phyloP scores from a whole-genome alignment of 2,797 vertebrate genomes.

The Poeciliopsis infans region DNA sequence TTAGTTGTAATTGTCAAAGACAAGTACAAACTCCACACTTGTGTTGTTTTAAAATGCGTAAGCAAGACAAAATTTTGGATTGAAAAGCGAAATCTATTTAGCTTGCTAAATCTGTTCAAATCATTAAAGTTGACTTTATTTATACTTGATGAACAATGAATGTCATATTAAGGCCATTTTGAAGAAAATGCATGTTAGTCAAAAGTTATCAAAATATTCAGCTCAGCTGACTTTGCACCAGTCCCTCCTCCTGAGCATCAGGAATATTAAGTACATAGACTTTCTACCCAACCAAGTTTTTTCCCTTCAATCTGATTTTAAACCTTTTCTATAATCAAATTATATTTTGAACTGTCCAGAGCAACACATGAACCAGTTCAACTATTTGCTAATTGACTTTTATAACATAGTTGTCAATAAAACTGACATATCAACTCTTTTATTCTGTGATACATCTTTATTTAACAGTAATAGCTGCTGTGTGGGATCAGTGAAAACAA shows the following conservation, averaged over 20 bases:
- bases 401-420: not conserved
- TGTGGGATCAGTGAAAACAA: slow-evolving; percentile 1
- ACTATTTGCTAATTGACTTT: not conserved
- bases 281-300: not conserved
- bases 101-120: not conserved
- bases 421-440: too few species aligned
- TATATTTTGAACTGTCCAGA: not conserved
- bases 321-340: not conserved
- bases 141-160: not conserved
- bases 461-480: slow-evolving; percentile 2
- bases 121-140: not conserved
- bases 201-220: not conserved
- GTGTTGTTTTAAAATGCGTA: not conserved
- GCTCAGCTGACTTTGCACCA: not conserved
- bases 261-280: too few species aligned
- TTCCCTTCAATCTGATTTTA: not conserved
- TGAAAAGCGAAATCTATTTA: not conserved
- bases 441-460: not conserved
- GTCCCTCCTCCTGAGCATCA: not conserved
- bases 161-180: not conserved
- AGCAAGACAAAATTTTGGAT: not conserved
- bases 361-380: not conserved
- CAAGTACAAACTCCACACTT: not conserved
- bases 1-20: not conserved
- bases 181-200: not conserved